phyloP scores from a whole-genome alignment of 2,797 vertebrate species.

The Hipposideros larvatus region DNA sequence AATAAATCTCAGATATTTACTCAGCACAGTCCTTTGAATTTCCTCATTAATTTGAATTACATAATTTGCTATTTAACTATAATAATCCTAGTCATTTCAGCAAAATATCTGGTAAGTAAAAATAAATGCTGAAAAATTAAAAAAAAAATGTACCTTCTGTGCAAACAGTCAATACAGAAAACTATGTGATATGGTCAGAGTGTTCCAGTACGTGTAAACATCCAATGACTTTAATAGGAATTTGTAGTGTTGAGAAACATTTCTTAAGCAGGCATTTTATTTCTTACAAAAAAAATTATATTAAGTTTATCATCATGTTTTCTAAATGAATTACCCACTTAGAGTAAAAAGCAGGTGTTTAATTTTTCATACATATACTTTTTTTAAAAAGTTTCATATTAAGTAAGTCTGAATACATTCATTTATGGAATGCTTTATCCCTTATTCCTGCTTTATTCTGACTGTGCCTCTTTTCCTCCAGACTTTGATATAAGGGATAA shows the following conservation, averaged over 20 bases:
- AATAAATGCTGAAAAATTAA: neutral
- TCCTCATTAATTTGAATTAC: constrained; percentile 42
- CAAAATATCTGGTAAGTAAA: neutral
- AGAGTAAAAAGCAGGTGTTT: neutral
- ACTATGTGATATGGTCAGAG: neutral
- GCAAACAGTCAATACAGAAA: neutral
- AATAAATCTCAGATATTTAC: constrained; percentile 48
- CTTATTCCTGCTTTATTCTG: neutral
- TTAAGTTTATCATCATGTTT: neutral
- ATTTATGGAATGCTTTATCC: neutral
- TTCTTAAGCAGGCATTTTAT: neutral
- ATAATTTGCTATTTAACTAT: neutral
- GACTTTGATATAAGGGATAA: neutral
- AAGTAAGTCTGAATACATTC: neutral
- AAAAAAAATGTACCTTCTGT: neutral
- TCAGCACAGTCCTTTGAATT: neutral
- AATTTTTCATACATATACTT: neutral
- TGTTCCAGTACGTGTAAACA: neutral
- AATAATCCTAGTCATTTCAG: neutral
- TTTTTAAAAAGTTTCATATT: neutral
- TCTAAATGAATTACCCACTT: neutral
- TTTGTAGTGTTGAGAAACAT: neutral
- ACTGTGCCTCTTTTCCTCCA: neutral
- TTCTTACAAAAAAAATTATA: neutral
- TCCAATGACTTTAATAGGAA: neutral